A percentile compares a stretch with the other conserved stretches of the same genome.
These are phyloP conservation scores for Babylonia areolata DNA, from an alignment of 1,140 invertebrate species.

Conservation along the genomic window DNA sequence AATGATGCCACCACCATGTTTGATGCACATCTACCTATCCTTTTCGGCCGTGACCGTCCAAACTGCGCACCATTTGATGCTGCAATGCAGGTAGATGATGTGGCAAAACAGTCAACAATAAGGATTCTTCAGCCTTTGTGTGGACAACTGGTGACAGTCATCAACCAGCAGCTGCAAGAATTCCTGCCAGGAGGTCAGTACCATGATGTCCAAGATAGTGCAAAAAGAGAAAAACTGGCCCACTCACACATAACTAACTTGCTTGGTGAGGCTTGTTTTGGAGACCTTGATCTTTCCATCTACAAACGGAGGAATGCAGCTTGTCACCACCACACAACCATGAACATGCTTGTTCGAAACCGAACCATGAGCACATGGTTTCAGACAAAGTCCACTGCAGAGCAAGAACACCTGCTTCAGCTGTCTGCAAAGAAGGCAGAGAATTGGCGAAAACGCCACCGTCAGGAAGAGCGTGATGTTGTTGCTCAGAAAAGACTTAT, in stretches of 20 bases:
- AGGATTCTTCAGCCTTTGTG: not conserved
- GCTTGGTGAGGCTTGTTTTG: conserved; percentile 26
- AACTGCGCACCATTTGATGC: not conserved
- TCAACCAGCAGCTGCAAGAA: conserved; percentile 9
- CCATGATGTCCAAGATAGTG: conserved; percentile 16
- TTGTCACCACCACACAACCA: conserved; percentile 24
- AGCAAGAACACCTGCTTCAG: not conserved
- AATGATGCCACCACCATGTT: not conserved
- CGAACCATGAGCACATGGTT: not conserved
- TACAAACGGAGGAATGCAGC: conserved; percentile 23
- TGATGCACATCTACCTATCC: not conserved
- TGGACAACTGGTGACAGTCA: not conserved
- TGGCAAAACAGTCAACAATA: not conserved
- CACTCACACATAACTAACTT: conserved; percentile 33
- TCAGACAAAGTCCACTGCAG: not conserved
- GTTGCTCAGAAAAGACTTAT: not conserved
- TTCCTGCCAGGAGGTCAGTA: conserved; percentile 17
- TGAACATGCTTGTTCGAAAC: conserved; percentile 29
- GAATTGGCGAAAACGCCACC: not conserved
- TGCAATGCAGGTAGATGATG: not conserved
- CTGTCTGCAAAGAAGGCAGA: not conserved
- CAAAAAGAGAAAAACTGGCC: not conserved
- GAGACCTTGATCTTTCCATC: conserved; percentile 31
- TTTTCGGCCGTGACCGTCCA: not conserved
- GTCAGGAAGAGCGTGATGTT: not conserved